Base-by-base conservation (phyloP, 2,113 vertebrate species). In the Hippocampus zosterae region DNA sequence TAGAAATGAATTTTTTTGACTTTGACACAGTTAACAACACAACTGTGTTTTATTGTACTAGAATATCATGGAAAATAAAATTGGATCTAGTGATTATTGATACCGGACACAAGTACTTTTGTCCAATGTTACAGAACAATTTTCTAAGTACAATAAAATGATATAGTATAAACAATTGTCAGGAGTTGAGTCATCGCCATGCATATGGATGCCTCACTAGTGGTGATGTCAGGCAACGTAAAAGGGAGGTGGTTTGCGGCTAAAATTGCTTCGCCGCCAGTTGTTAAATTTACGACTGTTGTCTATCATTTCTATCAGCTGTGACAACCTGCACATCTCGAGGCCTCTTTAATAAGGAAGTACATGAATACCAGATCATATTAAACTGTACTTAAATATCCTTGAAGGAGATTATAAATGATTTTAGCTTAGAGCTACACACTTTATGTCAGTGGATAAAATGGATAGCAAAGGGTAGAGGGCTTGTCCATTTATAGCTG, bases 401-500 rank as follows among this genome's bases (percentile, higher is more conserved):
- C 33, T 52, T 63, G 2, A 15, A 57, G 15, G 6, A 53, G 8
- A 18, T 46, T 21, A 48, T 21, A 3, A 29, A 42, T 5, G 6
- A 37, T 61, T 12, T 52, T 42, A 8, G 52, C 1, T 10, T 8
- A 40, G 64, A 65, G 11, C 13, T 16, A 3, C 0, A 5, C 2
- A 1, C 1, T 25, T 75, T 12, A 46, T 12, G 13, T 18, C 8
- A 52, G 68, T 53, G 40, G 68, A 71, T 4, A 44, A 1, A 4
- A 29, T 56, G 29, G 9, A 23, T 2, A 77, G 48, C 52, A 82
- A 83, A 57, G 72, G 70, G 67, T 61, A n/a, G 80, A 84, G 70
- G 55, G 63, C 11, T 77, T 77, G 68, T 81, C 87, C 81, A 90
- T 88, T 92, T 92, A 92, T 92, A 93, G 93, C 75, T 55, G 10